These are phyloP conservation scores for Cercocebus atys DNA, from an alignment of 2,113 vertebrate genomes.

Conservation along the genomic window DNA sequence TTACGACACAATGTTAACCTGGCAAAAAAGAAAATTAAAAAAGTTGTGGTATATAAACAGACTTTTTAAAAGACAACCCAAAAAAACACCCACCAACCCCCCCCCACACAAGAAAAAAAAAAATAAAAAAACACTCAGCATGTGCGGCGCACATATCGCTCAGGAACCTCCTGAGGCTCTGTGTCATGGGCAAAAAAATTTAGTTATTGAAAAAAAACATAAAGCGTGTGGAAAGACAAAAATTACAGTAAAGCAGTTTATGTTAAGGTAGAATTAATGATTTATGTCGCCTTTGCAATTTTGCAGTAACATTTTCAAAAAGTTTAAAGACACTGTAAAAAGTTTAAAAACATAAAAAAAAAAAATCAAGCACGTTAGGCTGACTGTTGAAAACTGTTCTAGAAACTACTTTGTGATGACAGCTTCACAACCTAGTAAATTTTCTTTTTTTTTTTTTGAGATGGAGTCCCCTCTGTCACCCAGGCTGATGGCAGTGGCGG, in stretches of 20 bases:
- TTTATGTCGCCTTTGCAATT: background rate
- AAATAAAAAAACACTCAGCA: too few species aligned
- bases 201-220: too few species aligned
- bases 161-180: too few species aligned
- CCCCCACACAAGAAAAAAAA: too few species aligned
- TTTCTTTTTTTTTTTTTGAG: background rate
- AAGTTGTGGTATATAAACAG: background rate
- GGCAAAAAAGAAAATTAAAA: constrained; percentile 9
- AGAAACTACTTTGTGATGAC: background rate
- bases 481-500: too few species aligned
- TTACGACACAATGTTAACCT: background rate
- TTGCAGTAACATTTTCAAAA: constrained; percentile 35
- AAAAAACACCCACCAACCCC: too few species aligned
- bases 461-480: too few species aligned
- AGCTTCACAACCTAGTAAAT: background rate
- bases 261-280: background rate
- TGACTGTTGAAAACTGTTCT: constrained; percentile 26
- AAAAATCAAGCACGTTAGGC: background rate
- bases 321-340: background rate
- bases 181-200: too few species aligned
- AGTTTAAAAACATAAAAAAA: constrained; percentile 26
- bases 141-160: too few species aligned
- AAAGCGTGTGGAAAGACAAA: background rate
- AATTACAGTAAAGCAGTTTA: background rate
- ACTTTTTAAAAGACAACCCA: too few species aligned